Evolutionary conservation across 2,113 vertebrate species (phyloP).

Genomic region (Lophura nycthemera): DNA sequence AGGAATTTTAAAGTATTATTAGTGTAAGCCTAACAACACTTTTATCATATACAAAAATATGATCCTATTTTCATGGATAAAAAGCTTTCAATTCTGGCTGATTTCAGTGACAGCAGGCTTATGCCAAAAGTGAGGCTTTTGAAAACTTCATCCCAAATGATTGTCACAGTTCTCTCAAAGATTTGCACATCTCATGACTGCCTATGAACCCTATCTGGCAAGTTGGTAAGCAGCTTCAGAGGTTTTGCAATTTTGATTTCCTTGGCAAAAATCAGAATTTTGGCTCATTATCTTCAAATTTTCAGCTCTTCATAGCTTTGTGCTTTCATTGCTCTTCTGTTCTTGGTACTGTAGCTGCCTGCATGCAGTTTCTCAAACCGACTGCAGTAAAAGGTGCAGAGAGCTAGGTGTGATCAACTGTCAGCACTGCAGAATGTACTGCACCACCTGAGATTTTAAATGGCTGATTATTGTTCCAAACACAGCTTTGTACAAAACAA

Average conservation of each 20-base stretch:
- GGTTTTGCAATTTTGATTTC: conserved; percentile 8
- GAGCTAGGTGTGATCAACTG: background rate
- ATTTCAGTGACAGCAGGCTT: background rate
- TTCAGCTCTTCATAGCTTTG: background rate
- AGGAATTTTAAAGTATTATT: conserved; percentile 56
- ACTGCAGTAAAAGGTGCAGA: background rate
- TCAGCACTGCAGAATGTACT: background rate
- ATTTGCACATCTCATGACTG: background rate
- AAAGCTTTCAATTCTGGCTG: background rate
- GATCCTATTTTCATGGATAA: conserved; percentile 31
- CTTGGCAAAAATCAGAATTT: background rate
- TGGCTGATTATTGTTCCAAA: conserved; percentile 8
- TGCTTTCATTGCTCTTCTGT: background rate
- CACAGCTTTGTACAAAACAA: conserved; percentile 27
- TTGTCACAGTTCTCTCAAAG: background rate
- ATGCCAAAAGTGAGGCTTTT: background rate
- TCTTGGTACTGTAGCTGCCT: background rate
- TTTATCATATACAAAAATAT: conserved; percentile 45
- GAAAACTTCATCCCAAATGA: background rate
- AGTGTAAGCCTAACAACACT: background rate
- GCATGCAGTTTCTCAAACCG: background rate
- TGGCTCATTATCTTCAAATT: background rate
- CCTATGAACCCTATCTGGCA: background rate
- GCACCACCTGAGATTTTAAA: background rate
- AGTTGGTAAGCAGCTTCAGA: background rate